Percentiles rank a stretch among this genome's conserved stretches.
These are phyloP conservation scores for Microcebus lehilahytsara DNA, from an alignment of 2,113 vertebrate species.

Conservation along the genomic window DNA sequence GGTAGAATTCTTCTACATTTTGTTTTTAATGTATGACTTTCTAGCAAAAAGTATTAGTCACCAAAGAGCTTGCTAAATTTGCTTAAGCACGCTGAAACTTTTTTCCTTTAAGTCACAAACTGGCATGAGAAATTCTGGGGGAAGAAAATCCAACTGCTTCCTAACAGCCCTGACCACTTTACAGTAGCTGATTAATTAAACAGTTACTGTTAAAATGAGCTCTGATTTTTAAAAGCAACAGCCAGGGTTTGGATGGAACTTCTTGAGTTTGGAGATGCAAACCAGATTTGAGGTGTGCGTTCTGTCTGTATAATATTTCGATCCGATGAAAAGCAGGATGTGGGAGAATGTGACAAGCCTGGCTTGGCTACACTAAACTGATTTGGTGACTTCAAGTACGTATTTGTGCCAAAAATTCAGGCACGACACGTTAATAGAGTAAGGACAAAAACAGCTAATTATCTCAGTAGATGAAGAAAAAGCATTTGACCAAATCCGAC, in stretches of 20 bases:
- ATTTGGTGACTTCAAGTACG: conserved; percentile 74
- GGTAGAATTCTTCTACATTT: conserved; percentile 40
- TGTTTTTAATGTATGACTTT: neutral
- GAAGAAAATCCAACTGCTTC: neutral
- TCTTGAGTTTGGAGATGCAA: conserved; percentile 78
- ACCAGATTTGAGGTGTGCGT: conserved; percentile 79
- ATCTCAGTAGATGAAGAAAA: neutral
- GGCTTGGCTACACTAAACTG: conserved; percentile 78
- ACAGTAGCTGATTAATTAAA: conserved; percentile 83
- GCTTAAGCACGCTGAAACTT: conserved; percentile 43
- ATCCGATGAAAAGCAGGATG: conserved; percentile 84
- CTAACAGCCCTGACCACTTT: conserved; percentile 54
- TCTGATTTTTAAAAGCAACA: conserved; percentile 78
- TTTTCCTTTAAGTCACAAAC: neutral
- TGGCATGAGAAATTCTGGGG: neutral
- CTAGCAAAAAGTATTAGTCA: neutral
- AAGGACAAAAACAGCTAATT: neutral
- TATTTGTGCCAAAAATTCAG: conserved; percentile 19
- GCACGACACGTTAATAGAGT: neutral
- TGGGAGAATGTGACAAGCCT: conserved; percentile 80
- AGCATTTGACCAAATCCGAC: neutral
- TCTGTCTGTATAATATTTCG: conserved; percentile 73
- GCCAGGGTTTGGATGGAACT: conserved; percentile 64
- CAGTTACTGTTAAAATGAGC: conserved; percentile 76
- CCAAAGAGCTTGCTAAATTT: conserved; percentile 46